Conservation (phyloP, 2,113 vertebrate genomes). For the Himantopus leucocephalus region DNA sequence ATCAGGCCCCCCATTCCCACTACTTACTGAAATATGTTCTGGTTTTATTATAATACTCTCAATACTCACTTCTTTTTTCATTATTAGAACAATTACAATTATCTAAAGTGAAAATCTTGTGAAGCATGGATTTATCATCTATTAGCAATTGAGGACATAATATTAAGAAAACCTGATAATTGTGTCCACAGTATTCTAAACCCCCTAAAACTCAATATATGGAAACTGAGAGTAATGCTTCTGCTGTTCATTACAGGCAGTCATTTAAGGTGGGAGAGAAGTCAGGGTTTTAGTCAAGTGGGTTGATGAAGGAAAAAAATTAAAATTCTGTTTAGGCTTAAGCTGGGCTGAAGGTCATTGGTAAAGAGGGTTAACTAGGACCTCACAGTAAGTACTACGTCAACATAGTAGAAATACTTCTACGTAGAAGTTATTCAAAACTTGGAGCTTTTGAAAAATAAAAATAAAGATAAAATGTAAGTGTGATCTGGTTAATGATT, state of each 20-base stretch:
- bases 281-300: background rate
- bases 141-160: background rate
- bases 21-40: background rate
- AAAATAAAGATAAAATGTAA: background rate
- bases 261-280: background rate
- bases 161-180: background rate
- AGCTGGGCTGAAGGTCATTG: background rate
- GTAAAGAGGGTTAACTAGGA: background rate
- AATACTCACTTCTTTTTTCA: background rate
- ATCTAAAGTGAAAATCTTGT: background rate
- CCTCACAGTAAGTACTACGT: background rate
- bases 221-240: background rate
- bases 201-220: background rate
- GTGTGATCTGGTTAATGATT: background rate
- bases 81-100: background rate
- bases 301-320: background rate
- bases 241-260: background rate
- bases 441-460: background rate
- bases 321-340: background rate
- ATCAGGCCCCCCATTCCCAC: background rate
- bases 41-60: background rate
- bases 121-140: background rate
- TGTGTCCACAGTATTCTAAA: background rate
- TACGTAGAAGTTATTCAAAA: background rate
- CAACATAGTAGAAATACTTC: background rate